These are phyloP conservation scores for Chascanopsetta lugubris DNA, from an alignment of 2,113 vertebrate genomes.

Conservation along the genomic window DNA sequence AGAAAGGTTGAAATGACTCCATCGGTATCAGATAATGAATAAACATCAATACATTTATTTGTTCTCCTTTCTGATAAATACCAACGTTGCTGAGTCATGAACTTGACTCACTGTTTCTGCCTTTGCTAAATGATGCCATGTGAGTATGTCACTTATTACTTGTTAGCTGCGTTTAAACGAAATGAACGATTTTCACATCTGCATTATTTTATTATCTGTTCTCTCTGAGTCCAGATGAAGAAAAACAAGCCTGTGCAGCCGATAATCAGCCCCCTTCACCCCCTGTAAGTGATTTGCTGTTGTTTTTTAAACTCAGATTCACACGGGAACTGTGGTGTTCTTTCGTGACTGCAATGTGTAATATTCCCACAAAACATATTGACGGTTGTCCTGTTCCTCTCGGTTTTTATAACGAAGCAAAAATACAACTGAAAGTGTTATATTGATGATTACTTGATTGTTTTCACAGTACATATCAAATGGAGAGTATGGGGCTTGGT, in stretches of 20 bases:
- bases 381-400: neutral
- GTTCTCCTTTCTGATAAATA: neutral
- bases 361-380: constrained; percentile 1
- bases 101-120: constrained; percentile 3
- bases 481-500: too few species aligned
- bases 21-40: neutral
- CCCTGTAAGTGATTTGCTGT: neutral
- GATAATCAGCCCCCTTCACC: neutral
- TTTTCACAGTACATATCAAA: too few species aligned
- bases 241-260: neutral
- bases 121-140: constrained; percentile 14
- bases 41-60: neutral
- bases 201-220: neutral
- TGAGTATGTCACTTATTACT: neutral
- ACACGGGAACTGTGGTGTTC: constrained; percentile 16
- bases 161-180: neutral
- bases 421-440: neutral
- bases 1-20: constrained; percentile 1
- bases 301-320: neutral
- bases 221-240: neutral
- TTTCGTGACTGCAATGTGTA: neutral
- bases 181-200: neutral
- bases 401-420: too few species aligned
- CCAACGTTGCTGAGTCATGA: neutral
- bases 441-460: neutral